Percentiles rank a stretch among this genome's conserved stretches.
phyloP scores from a whole-genome alignment of 2,888 invertebrate genomes.

The Parnassius smintheus region DNA sequence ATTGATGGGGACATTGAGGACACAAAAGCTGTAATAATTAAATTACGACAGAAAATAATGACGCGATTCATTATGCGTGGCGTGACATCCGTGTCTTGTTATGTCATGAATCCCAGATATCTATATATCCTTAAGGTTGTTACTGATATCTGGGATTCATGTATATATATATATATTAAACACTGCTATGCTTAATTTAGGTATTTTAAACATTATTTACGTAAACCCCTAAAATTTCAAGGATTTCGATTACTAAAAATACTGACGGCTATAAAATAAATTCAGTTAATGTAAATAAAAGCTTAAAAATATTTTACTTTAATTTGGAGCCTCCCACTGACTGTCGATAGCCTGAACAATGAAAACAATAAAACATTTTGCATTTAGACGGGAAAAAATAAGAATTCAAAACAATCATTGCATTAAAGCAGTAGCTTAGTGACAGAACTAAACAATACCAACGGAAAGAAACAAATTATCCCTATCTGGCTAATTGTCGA shows the following conservation, averaged over 20 bases:
- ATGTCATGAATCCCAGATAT: not conserved
- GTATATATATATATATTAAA: no score
- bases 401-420: slow-evolving; percentile 63
- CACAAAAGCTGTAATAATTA: not conserved
- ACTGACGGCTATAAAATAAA: no score
- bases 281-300: no score
- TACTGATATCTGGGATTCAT: no score
- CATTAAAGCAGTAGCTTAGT: slow-evolving; percentile 56
- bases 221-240: no score
- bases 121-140: no score
- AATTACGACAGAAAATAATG: not conserved
- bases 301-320: no score
- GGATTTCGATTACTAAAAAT: no score
- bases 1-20: not conserved
- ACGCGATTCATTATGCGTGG: not conserved
- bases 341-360: no score
- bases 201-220: no score
- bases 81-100: not conserved
- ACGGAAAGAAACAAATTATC: slow-evolving; percentile 71
- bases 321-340: no score
- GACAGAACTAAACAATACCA: slow-evolving; percentile 45
- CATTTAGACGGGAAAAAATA: slow-evolving; percentile 44
- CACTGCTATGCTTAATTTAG: no score
- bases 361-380: slow-evolving; percentile 36
- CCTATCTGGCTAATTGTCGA: slow-evolving; percentile 73